Base-by-base conservation (phyloP, 2,888 invertebrate species). In the Priapulus caudatus region DNA sequence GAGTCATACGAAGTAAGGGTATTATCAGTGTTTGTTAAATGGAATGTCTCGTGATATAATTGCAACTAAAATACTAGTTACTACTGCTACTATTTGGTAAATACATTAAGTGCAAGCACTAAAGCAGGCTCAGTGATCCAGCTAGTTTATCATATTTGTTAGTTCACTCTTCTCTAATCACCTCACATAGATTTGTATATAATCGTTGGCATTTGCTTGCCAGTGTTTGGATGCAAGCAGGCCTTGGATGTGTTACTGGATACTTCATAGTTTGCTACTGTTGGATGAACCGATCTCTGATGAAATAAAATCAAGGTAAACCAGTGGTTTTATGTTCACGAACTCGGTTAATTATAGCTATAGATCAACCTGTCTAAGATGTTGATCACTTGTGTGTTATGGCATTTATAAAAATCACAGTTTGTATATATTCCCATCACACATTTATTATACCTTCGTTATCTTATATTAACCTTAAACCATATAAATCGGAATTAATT, bases 211-310 rank as follows among this genome's bases (percentile, higher is more conserved):
- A 50, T 20, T 43, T 50, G 4, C 4, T 20, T 16, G 15, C 44
- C 58, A 81, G 80, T 81, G 81, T 65, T 75, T 98, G 59, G 97
- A 98, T 77, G 86, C 90, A 5, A 95, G 93, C 70, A 80, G 93
- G 63, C 83, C 97, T 4, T 98, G 98, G 98, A 75, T 97, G 56
- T 83, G 90, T 64, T 99, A 93, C 69, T 99, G 98, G 98, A 89
- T 88, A 57, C 71, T 95, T 24, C 92, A 98, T 74, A 81, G 89
- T 3, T 75, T 97, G 33, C 82, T 86, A 68, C 74, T 95, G 57
- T 72, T 91, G 24, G 81, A 80, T 56, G 78, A 79, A 57, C 74
- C 76, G 53, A 72, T 86, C 52, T 74, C 78, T 5, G 76, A 78
- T 24, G 75, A 66, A 20, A 53, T 63, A 19, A 63, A 63, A 33